Base-by-base conservation (phyloP, 2,797 vertebrate species). In the Tarsius wallacei region DNA sequence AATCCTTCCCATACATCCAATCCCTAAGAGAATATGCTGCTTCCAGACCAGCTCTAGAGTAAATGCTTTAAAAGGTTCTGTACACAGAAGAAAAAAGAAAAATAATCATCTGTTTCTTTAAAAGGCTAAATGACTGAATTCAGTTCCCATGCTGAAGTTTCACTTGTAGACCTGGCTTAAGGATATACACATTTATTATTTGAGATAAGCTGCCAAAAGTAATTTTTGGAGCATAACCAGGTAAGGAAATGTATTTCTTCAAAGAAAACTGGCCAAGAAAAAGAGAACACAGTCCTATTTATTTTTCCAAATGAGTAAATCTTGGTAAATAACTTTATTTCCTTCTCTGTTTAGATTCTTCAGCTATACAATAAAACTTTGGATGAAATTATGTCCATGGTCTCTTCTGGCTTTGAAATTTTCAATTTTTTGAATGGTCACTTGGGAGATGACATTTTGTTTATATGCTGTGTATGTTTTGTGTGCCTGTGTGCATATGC, bases 121-220 rank as follows among this genome's bases (percentile, higher is more conserved):
- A 71, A 87, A 74, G 21, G 47, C 22, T 36, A 28, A 57, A 64
- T 94, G 17, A 84, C 87, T 96, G 78, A 81, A 82, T 89, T 71
- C 22, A 66, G 53, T 76, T 91, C 12, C 28, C 19, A 87, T 16
- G 16, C 28, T 89, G 53, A n/a, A 81, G 24, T 66, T 90, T 13
- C 0, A 63, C 61, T 68, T 63, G 11, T 19, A 88, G 49, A 19
- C 53, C 87, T 76, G 66, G 12, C 36, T 74, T 84, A 51, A 66
- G 31, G 55, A 78, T 91, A 17, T 64, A 94, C 94, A 95, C 61
- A 94, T 91, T 96, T 94, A 77, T 94, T 90, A 80, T 93, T 87
- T 53, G n/a, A 93, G 90, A 84, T 71, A 89, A 91, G 12, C 66
- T 86, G 16, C 84, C 91, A 77, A 93, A 93, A 80, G 82, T 91